Evolutionary conservation across 2,888 invertebrate species (phyloP), one percentile per base, ranked within the genome.

Genomic region (Psococerastis gibbosa): DNA sequence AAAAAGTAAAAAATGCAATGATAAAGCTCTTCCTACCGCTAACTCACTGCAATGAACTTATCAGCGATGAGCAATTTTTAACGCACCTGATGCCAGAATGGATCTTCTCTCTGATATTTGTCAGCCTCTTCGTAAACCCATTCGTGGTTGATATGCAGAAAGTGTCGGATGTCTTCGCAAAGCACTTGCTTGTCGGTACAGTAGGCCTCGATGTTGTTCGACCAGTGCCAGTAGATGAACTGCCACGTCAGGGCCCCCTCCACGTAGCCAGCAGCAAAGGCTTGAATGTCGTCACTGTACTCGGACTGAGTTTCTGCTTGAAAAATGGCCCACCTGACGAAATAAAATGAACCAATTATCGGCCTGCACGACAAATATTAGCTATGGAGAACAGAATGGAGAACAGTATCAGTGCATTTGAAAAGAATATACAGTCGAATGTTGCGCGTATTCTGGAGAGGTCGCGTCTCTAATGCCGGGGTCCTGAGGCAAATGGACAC

Each of bases 41-140:
- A 42, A 38, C 35, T 15, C 32, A 16, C 33, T 45, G 15, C 41
- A 18, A 41, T 33, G 22, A n/a, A n/a, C n/a, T n/a, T n/a, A n/a
- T n/a, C n/a, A n/a, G n/a, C 6, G 18, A 8, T 45, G 23, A 18
- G 22, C 22, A 44, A 50, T n/a, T n/a, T n/a, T n/a, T n/a, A n/a
- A n/a, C 58, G 60, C 58, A 75, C 73, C 65, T 89, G 87, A 60
- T 87, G 82, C 88, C 88, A 91, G 57, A 79, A 78, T 35, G 82
- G 73, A 60, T 76, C 73, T 4, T 56, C 63, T 50, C 54, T 54
- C 51, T 60, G 60, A 34, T 60, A 51, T 49, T 55, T 58, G 3
- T 61, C 58, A 1, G 78, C 74, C 50, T 69, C 66, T n/a, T 66
- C 60, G 46, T 70, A 67, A 58, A 77, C 71, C 57, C 67, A 71